A percentile compares a stretch with the other conserved stretches of the same genome.
Conservation (phyloP, 2,113 vertebrate genomes). For the Scalopus aquaticus region DNA sequence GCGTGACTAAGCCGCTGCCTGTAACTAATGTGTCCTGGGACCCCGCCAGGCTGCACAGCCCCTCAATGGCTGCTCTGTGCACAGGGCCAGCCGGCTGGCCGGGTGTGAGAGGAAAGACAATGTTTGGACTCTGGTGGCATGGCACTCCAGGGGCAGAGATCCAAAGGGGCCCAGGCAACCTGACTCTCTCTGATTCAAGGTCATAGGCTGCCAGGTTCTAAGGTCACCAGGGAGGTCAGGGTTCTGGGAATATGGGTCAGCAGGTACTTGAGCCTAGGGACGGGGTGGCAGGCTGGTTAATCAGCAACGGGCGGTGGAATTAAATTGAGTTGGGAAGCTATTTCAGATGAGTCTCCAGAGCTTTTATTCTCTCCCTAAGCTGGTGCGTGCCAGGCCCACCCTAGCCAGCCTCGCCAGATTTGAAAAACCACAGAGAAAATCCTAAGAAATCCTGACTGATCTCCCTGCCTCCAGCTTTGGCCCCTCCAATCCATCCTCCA, state of each 20-base stretch:
- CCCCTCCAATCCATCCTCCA: constrained; percentile 3
- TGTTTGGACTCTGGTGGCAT: constrained; percentile 77
- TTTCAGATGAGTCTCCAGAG: not conserved
- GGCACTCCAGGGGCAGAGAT: not conserved
- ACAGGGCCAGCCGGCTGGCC: constrained; percentile 50
- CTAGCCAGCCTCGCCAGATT: constrained; percentile 20
- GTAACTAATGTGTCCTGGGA: constrained; percentile 78
- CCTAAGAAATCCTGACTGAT: constrained; percentile 70
- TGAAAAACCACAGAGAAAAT: constrained; percentile 71
- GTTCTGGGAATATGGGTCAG: not conserved
- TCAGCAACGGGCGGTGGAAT: not conserved
- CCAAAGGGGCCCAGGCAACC: not conserved
- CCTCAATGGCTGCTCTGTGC: constrained; percentile 77
- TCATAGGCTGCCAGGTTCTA: not conserved
- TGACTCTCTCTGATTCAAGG: not conserved
- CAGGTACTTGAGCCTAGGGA: not conserved
- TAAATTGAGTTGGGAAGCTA: not conserved
- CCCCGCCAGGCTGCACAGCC: constrained; percentile 38
- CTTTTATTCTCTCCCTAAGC: not conserved
- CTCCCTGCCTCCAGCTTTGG: constrained; percentile 44
- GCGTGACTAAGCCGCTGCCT: constrained; percentile 80
- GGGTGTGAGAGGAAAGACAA: constrained; percentile 83
- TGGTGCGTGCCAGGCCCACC: not conserved
- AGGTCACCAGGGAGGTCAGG: not conserved
- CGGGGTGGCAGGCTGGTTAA: not conserved